Conservation (phyloP, 2,888 invertebrate species). For the Agrochola litura region DNA sequence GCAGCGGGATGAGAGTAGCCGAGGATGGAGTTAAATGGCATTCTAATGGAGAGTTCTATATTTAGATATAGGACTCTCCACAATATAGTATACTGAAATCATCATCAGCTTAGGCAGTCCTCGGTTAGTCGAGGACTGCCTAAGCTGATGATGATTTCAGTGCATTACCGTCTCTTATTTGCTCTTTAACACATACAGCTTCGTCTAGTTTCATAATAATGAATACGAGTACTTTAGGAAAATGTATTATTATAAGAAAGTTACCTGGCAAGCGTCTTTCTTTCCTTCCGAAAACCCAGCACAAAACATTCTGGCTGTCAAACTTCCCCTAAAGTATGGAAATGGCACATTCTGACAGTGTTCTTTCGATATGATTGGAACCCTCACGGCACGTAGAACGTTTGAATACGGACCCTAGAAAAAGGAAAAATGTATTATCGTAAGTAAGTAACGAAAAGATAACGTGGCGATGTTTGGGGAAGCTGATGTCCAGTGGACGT, state of each 20-base stretch:
- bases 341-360: slow-evolving; percentile 84
- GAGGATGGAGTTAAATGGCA: not conserved
- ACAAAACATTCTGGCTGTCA: slow-evolving; percentile 87
- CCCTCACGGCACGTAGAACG: slow-evolving; percentile 81
- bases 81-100: too few relatives aligned
- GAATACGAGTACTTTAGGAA: not conserved
- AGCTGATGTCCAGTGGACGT: not conserved
- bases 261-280: slow-evolving; percentile 87
- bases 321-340: slow-evolving; percentile 83
- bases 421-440: not conserved
- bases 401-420: slow-evolving; percentile 84
- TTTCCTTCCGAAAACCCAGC: slow-evolving; percentile 84
- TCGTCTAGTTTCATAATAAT: not conserved
- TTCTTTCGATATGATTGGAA: slow-evolving; percentile 85
- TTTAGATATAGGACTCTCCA: too few relatives aligned
- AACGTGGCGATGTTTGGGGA: too few relatives aligned
- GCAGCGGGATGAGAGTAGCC: too few relatives aligned
- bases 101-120: too few relatives aligned
- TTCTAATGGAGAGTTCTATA: not conserved
- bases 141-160: not conserved
- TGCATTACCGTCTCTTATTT: not conserved
- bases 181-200: not conserved
- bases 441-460: not conserved
- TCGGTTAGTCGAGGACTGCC: not conserved
- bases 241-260: too few relatives aligned